Percentiles rank a stretch among this genome's conserved stretches.
These are phyloP conservation scores for Strigamia maritima DNA, from an alignment of 2,888 invertebrate species.

Conservation along the genomic window DNA sequence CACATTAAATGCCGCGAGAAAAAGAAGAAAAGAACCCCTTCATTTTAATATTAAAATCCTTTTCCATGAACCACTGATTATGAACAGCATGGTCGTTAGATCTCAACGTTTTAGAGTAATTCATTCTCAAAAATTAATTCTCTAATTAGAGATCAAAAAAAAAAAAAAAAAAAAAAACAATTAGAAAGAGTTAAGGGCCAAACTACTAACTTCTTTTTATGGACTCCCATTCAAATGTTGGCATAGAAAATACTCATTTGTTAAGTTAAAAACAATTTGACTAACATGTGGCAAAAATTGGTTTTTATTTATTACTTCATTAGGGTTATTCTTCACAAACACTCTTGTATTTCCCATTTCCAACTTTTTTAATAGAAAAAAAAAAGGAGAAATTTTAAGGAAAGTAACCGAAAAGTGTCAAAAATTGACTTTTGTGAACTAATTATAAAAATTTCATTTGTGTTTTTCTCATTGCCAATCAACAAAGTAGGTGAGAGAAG, in stretches of 20 bases:
- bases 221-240: background rate
- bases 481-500: background rate
- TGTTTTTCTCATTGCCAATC: background rate
- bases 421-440: no score
- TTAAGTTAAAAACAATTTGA: background rate
- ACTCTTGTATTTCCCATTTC: no score
- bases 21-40: background rate
- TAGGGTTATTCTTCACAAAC: no score
- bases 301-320: background rate
- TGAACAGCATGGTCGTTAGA: slow-evolving; percentile 10
- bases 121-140: slow-evolving; percentile 15
- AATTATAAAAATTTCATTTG: background rate
- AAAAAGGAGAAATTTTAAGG: no score
- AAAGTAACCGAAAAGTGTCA: no score
- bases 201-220: background rate
- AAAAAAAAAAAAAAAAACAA: background rate
- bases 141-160: background rate
- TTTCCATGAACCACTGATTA: slow-evolving; percentile 15
- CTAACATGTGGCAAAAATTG: background rate
- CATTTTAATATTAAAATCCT: slow-evolving; percentile 15
- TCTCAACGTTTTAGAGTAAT: slow-evolving; percentile 8
- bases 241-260: background rate
- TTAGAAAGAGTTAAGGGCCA: background rate
- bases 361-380: no score
- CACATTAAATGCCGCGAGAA: background rate